Evolutionary conservation across 2,113 vertebrate genomes (phyloP).

Genomic region (Camelus bactrianus): DNA sequence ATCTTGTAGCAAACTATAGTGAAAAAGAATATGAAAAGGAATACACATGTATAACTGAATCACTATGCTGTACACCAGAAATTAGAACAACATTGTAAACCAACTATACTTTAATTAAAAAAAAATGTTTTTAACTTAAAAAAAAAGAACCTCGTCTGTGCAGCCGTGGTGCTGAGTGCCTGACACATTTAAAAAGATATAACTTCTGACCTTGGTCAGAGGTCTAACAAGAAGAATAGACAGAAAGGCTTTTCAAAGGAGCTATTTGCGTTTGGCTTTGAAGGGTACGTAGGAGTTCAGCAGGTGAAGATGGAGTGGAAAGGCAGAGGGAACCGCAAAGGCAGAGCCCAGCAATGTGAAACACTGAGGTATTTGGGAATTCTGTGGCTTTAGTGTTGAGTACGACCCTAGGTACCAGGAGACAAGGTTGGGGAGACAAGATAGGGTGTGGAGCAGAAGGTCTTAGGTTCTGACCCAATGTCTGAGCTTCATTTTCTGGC

Average conservation of each 20-base stretch:
- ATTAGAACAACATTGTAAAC: no score
- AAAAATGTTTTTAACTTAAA: no score
- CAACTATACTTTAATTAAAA: no score
- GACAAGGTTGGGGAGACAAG: fast-evolving
- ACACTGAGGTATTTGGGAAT: background rate
- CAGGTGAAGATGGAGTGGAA: background rate
- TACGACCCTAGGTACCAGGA: background rate
- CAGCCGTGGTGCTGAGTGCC: background rate
- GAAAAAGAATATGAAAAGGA: no score
- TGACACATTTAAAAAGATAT: background rate
- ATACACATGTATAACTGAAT: no score
- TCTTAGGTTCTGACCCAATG: background rate
- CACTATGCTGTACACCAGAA: no score
- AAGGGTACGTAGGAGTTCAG: background rate
- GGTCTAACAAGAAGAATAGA: background rate
- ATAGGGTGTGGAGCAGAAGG: background rate
- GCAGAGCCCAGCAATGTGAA: background rate
- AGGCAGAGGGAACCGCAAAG: background rate
- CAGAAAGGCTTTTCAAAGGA: background rate
- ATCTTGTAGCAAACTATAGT: no score
- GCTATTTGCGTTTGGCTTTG: background rate
- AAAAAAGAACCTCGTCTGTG: background rate
- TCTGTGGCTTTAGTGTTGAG: background rate
- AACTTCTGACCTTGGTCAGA: background rate
- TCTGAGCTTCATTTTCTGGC: background rate